Base-by-base conservation (phyloP, 2,888 invertebrate genomes). In the Plusia festucae region DNA sequence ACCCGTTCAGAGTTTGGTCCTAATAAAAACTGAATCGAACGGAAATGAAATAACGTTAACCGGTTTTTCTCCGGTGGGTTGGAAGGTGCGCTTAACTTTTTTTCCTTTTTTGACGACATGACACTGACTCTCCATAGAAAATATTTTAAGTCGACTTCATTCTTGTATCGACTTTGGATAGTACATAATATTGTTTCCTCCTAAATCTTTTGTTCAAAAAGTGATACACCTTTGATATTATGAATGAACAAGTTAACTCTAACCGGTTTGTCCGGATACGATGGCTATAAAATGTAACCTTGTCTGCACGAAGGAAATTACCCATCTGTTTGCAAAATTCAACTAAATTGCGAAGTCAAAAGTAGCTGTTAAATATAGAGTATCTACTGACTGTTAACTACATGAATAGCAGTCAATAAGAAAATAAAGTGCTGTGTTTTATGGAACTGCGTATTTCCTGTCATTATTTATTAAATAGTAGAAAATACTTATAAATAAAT, bases 21-120 rank as follows among this genome's bases (percentile, higher is more conserved):
- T 88, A 88, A 93, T 91, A 94, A 93, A 93, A 93, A 91, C 88
- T 88, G 90, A 91, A 91, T 93, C 90, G 93, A 94, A 91, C 94
- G 94, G 94, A 95, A 94, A 94, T 94, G 93, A 91, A 93, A 91
- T 91, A 91, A 93, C 86, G 89, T 83, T 87, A 91, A 94, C 94
- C 94, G 92, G 94, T 94, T 93, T 89, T 88, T 87, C 88, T 89
- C 85, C 88, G 90, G 83, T 84, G 82, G 84, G 85, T 81, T 74
- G 78, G 85, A 83, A 87, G 89, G 88, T 85, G 82, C 82, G 86
- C 86, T 85, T 82, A 81, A 78, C 79, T 84, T 83, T 88, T 84
- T 86, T 85, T 40, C 82, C 76, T 87, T 90, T 89, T 90, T 85
- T 88, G 86, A 88, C 82, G 83, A 80, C 82, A 82, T 82, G 83